phyloP scores from a whole-genome alignment of 2,888 invertebrate species.

The Agonopterix arenella region DNA sequence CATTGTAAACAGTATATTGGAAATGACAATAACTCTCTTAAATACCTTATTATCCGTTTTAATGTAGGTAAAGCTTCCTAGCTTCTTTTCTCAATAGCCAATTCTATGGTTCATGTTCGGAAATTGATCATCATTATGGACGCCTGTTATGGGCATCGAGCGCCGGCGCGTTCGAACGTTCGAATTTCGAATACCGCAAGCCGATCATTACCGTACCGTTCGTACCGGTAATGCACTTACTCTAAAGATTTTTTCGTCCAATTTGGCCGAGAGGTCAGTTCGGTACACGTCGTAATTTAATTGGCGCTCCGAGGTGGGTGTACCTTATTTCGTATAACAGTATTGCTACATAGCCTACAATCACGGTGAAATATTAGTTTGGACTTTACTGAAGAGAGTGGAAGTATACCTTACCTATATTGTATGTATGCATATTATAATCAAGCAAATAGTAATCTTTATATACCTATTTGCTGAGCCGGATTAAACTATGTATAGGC shows the following conservation, averaged over 20 bases:
- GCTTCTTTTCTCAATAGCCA: neutral
- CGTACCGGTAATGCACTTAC: constrained; percentile 42
- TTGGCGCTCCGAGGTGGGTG: neutral
- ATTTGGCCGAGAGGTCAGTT: neutral
- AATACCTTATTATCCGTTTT: no score
- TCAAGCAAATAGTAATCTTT: no score
- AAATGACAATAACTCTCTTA: no score
- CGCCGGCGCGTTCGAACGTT: constrained; percentile 17
- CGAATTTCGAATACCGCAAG: neutral
- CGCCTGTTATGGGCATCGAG: constrained; percentile 36
- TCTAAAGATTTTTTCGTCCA: constrained; percentile 30
- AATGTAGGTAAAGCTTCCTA: neutral
- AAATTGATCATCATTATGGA: constrained; percentile 53
- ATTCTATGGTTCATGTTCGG: constrained; percentile 23
- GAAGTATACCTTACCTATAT: no score
- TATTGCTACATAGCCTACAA: neutral
- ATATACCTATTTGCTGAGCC: no score
- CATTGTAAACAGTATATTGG: no score
- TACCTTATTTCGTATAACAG: neutral
- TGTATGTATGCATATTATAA: no score
- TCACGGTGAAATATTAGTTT: neutral
- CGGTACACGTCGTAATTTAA: neutral
- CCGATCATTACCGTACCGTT: constrained; percentile 16
- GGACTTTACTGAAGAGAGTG: no score
- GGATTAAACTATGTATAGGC: no score